Percentiles rank a stretch among this genome's conserved stretches.
Conservation (phyloP, 2,113 vertebrate species). For the Sphyrna mokarran region DNA sequence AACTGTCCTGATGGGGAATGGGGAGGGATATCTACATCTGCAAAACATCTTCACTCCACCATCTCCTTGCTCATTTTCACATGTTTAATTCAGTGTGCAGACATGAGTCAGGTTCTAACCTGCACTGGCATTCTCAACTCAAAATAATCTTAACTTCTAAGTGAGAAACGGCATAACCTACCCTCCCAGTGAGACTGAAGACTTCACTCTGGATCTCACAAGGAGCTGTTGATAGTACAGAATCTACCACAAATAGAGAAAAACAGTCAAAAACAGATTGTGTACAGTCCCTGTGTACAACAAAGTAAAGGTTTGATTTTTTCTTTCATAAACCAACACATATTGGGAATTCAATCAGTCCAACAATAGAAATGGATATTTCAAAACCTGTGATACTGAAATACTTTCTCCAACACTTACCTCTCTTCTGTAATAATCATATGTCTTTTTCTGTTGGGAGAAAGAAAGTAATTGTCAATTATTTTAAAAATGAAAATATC, state of each 20-base stretch:
- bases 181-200: constrained; percentile 89
- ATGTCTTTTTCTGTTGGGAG: constrained; percentile 69
- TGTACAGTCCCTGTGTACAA: neutral
- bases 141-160: neutral
- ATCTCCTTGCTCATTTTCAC: neutral
- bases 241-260: constrained; percentile 60
- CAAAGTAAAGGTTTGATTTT: neutral
- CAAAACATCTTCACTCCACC: neutral
- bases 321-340: neutral
- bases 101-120: neutral
- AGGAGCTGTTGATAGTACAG: constrained; percentile 88
- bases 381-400: neutral
- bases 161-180: constrained; percentile 54
- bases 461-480: constrained; percentile 28
- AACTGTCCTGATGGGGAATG: neutral
- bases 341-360: neutral
- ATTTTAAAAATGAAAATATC: neutral
- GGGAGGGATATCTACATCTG: neutral
- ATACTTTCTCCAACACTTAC: constrained; percentile 49
- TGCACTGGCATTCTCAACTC: neutral
- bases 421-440: constrained; percentile 74
- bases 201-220: constrained; percentile 88
- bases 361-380: neutral
- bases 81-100: neutral
- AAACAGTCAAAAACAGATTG: neutral